phyloP scores from a whole-genome alignment of 2,888 invertebrate species.

The Tetranychus truncatus region DNA sequence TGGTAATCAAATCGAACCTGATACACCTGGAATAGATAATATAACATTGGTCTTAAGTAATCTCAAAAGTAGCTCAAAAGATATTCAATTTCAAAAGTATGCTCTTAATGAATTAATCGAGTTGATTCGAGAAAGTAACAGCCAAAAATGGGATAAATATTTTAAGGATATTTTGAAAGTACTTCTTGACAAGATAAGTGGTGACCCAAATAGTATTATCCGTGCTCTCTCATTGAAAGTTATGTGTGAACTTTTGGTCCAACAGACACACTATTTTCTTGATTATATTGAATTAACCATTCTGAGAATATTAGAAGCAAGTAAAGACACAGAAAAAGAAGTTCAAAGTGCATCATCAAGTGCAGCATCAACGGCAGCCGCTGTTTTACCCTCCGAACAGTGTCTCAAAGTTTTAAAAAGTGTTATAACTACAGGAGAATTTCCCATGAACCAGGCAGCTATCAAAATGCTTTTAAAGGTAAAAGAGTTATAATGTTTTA shows the following conservation, averaged over 20 bases:
- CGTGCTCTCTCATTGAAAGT: constrained; percentile 42
- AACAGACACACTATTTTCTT: constrained; percentile 55
- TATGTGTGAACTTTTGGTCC: constrained; percentile 63
- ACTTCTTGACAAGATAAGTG: constrained; percentile 18
- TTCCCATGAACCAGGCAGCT: constrained; percentile 71
- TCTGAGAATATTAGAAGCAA: constrained; percentile 67
- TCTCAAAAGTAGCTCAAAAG: constrained; percentile 9
- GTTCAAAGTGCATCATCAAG: constrained; percentile 62
- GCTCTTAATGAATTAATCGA: constrained; percentile 7
- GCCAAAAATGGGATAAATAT: constrained; percentile 9
- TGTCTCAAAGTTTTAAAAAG: constrained; percentile 57
- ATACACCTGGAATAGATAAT: neutral
- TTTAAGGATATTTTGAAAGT: constrained; percentile 16
- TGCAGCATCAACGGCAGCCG: constrained; percentile 42
- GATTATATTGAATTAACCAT: constrained; percentile 78
- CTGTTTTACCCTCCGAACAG: constrained; percentile 59
- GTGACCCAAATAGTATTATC: constrained; percentile 12
- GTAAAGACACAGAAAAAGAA: constrained; percentile 43
- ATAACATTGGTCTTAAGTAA: neutral
- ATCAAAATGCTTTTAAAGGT: constrained; percentile 61
- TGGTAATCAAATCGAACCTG: neutral
- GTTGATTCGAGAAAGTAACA: neutral
- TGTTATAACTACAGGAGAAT: constrained; percentile 66
- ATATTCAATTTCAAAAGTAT: constrained; percentile 13
- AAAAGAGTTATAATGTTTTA: constrained; percentile 4